A percentile compares a stretch with the other conserved stretches of the same genome.
Conservation (phyloP, 2,888 invertebrate species). For the Rotaria magnacalcarata region DNA sequence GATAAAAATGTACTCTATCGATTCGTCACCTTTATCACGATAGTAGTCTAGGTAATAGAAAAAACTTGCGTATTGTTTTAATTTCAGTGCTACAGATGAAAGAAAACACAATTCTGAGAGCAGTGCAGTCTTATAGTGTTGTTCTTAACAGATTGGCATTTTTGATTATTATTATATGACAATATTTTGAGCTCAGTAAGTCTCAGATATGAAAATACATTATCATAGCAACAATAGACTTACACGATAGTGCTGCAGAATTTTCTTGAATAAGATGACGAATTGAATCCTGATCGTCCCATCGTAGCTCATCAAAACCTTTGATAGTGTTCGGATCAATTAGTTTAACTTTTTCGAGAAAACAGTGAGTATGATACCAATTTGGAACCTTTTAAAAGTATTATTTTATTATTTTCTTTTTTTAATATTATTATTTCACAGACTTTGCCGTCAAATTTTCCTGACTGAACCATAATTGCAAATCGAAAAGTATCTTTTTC, state of each 20-base stretch:
- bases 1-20: too few relatives aligned
- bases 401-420: not conserved
- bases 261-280: conserved; percentile 49
- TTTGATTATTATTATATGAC: too few relatives aligned
- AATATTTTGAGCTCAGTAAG: too few relatives aligned
- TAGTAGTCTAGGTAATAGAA: too few relatives aligned
- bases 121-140: too few relatives aligned
- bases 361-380: conserved; percentile 83
- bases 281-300: conserved; percentile 74
- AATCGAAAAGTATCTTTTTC: conserved; percentile 71
- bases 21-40: too few relatives aligned
- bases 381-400: conserved; percentile 63
- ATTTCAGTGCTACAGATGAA: too few relatives aligned
- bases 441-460: not conserved
- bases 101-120: too few relatives aligned
- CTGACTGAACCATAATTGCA: conserved; percentile 74
- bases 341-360: conserved; percentile 76
- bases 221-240: not conserved
- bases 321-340: conserved; percentile 71
- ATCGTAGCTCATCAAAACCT: conserved; percentile 66
- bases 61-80: too few relatives aligned
- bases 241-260: conserved; percentile 62
- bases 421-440: not conserved
- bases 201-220: too few relatives aligned
- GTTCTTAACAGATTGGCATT: too few relatives aligned